Evolutionary conservation across 1,140 invertebrate genomes (phyloP).

Genomic region (Ganaspis sp.): DNA sequence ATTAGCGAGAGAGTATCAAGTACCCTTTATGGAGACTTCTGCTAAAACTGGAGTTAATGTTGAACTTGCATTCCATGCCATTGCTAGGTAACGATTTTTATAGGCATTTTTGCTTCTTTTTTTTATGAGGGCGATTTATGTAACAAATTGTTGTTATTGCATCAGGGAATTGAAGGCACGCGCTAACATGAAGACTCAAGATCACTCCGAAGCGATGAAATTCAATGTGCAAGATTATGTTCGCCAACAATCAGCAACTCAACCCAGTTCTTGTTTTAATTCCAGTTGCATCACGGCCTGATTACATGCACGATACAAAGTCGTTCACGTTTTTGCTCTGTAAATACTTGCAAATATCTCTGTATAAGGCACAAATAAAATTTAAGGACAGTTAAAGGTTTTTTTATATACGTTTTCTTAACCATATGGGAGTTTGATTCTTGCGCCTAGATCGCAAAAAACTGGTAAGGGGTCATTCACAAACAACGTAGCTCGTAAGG

Average conservation of each 20-base stretch:
- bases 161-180: conserved; percentile 81
- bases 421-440: too few relatives aligned
- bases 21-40: conserved; percentile 92
- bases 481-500: too few relatives aligned
- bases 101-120: not conserved
- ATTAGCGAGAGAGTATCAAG: conserved; percentile 87
- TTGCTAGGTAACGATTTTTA: conserved; percentile 80
- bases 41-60: conserved; percentile 91
- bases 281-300: conserved; percentile 70
- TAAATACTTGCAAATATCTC: conserved; percentile 48
- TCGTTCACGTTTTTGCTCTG: conserved; percentile 44
- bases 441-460: too few relatives aligned
- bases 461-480: too few relatives aligned
- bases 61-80: conserved; percentile 87
- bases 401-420: conserved; percentile 49
- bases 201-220: conserved; percentile 76
- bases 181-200: conserved; percentile 65
- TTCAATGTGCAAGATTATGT: conserved; percentile 85
- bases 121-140: not conserved
- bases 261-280: conserved; percentile 72
- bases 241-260: conserved; percentile 80
- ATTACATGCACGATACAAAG: conserved; percentile 42
- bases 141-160: conserved; percentile 37
- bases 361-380: too few relatives aligned
- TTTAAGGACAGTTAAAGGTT: not conserved